phyloP scores from a whole-genome alignment of 2,797 vertebrate species.

The Melanotaenia boesemani region DNA sequence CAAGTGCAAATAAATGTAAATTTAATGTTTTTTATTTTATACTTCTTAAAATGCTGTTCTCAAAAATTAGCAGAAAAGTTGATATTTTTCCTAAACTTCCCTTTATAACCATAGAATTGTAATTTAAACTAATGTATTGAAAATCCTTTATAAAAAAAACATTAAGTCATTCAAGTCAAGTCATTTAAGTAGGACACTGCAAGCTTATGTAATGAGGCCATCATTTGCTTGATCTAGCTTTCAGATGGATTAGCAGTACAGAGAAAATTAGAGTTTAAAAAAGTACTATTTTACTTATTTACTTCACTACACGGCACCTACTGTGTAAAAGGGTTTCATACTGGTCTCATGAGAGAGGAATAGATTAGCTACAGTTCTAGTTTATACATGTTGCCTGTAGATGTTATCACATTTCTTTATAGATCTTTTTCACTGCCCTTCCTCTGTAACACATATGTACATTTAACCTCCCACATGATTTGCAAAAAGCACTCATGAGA shows the following conservation, averaged over 20 bases:
- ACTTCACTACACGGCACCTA: not conserved
- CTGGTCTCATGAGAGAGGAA: not conserved
- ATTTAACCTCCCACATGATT: slow-evolving; percentile 10
- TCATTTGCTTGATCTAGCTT: not conserved
- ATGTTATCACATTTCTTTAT: not conserved
- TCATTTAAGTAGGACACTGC: too few species aligned
- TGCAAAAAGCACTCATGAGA: slow-evolving; percentile 17
- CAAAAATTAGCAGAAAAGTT: not conserved
- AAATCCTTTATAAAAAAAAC: not conserved
- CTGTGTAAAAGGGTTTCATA: not conserved
- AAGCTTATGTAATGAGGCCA: not conserved
- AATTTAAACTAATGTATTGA: not conserved
- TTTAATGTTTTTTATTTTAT: not conserved
- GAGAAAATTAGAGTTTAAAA: not conserved
- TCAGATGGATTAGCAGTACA: not conserved
- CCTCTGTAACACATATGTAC: slow-evolving; percentile 8
- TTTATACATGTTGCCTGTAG: not conserved
- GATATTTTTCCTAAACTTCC: not conserved
- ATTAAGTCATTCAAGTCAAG: too few species aligned
- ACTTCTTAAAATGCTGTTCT: not conserved
- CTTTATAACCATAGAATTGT: not conserved
- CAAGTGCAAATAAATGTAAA: not conserved
- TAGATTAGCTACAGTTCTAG: not conserved
- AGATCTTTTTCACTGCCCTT: not conserved
- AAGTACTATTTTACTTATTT: not conserved